Evolutionary conservation across 2,888 invertebrate genomes (phyloP).

Genomic region (Drosophila sordidapex): DNA sequence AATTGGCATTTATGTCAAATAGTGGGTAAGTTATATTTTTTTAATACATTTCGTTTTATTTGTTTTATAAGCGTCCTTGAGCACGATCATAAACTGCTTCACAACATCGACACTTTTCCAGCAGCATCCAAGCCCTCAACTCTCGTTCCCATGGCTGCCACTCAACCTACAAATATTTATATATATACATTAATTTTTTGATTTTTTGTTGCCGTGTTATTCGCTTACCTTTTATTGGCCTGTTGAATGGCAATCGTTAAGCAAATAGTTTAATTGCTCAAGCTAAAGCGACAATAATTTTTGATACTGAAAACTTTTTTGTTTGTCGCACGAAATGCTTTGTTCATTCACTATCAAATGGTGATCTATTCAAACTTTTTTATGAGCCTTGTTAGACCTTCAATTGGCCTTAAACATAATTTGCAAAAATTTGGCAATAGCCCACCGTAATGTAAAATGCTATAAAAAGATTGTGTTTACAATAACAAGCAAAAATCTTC

Average conservation of each 20-base stretch:
- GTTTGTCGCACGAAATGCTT: conserved; percentile 15
- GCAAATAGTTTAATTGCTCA: conserved; percentile 53
- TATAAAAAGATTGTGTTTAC: no score
- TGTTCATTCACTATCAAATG: neutral
- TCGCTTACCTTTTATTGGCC: conserved; percentile 41
- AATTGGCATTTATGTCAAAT: conserved; percentile 82
- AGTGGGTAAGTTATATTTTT: conserved; percentile 75
- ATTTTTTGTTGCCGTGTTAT: neutral
- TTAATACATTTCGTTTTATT: conserved; percentile 80
- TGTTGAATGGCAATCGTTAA: conserved; percentile 34
- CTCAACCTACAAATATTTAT: conserved; percentile 11
- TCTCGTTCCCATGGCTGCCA: conserved; percentile 69
- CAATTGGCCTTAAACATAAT: conserved; percentile 2
- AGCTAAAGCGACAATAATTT: conserved; percentile 27
- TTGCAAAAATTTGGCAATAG: conserved; percentile 10
- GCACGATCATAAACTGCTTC: conserved; percentile 54
- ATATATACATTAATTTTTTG: neutral
- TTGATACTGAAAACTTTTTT: conserved; percentile 19
- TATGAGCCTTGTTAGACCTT: conserved; percentile 8
- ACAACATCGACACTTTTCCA: conserved; percentile 77
- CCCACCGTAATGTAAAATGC: conserved; percentile 4
- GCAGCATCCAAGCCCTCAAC: conserved; percentile 53
- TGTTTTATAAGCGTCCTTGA: conserved; percentile 76
- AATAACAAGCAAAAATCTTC: neutral
- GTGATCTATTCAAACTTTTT: conserved; percentile 13